A percentile compares a stretch with the other conserved stretches of the same genome.
Conservation (phyloP, 1,140 invertebrate genomes). For the Trissolcus basalis region DNA sequence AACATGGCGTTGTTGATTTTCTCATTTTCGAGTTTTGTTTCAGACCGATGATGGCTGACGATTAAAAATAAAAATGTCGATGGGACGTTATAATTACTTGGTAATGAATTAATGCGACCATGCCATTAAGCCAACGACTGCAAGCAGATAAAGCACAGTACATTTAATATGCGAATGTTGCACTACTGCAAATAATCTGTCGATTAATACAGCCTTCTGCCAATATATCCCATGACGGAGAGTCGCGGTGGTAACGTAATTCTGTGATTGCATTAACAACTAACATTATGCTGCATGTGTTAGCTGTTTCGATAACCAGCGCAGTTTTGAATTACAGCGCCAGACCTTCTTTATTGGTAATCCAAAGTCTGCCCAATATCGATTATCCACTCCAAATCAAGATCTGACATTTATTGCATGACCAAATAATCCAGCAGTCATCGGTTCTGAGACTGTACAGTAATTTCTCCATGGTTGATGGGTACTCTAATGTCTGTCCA, state of each 20-base stretch:
- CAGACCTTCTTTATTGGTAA: slow-evolving; percentile 49
- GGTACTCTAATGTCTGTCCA: slow-evolving; percentile 34
- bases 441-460: slow-evolving; percentile 37
- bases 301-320: slow-evolving; percentile 36
- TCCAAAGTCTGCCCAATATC: slow-evolving; percentile 50
- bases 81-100: slow-evolving; percentile 8
- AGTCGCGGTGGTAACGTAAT: slow-evolving; percentile 36
- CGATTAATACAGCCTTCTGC: slow-evolving; percentile 44
- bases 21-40: no score
- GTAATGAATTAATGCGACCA: slow-evolving; percentile 13
- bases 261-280: slow-evolving; percentile 53
- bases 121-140: slow-evolving; percentile 27
- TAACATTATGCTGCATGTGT: slow-evolving; percentile 47
- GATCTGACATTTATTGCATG: slow-evolving; percentile 49
- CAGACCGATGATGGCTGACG: no score
- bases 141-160: slow-evolving; percentile 23
- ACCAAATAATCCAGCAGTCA: slow-evolving; percentile 44
- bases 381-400: slow-evolving; percentile 49
- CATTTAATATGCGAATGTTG: slow-evolving; percentile 19
- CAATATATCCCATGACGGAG: slow-evolving; percentile 34
- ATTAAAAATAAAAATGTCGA: slow-evolving; percentile 9
- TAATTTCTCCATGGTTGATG: slow-evolving; percentile 46
- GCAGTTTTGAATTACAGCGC: slow-evolving; percentile 46
- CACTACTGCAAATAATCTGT: slow-evolving; percentile 36
- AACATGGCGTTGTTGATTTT: no score